Evolutionary conservation across 2,888 invertebrate species (phyloP), one percentile per base, ranked within the genome.

Genomic region (Caenorhabditis sp.): DNA sequence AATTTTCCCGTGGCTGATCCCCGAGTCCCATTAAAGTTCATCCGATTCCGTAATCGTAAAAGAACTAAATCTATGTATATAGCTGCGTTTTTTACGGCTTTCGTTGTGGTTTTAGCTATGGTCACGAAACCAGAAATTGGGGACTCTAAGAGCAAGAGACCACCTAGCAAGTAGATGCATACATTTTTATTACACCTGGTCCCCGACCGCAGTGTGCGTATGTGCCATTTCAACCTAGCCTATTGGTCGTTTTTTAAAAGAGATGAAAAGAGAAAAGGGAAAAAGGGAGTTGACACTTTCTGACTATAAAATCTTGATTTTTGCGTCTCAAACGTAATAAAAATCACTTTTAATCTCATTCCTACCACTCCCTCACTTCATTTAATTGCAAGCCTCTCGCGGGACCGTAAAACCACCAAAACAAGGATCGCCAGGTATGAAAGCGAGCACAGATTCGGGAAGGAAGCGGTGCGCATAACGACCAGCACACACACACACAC

Each of bases 361-460:
- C 9, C 32, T 32, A 32, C 40, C 15, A 9, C 15, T 40, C 13
- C 40, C 40, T 40, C 15, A 15, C 40, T 40, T 5, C 3, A 40
- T 51, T 24, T 22, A 5, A 13, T 28, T 35, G 32, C 56, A 56
- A 32, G 15, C 2, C 32, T 40, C n/a, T 24, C 26, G 18, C 56
- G 56, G 56, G 35, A 56, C 56, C 35, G 35, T 56, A 56, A 56
- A 56, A 56, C 32, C 32, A 47, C 2, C 2, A 18, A 47, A 47
- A 47, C 47, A 47, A n/a, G 4, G 18, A 18, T 47, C 47, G 40
- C 11, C 13, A n/a, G n/a, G 15, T 15, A 3, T 15, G 40, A n/a
- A 4, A 18, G n/a, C n/a, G n/a, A n/a, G n/a, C n/a, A n/a, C n/a
- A n/a, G n/a, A n/a, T n/a, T n/a, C n/a, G n/a, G n/a, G n/a, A n/a